phyloP scores from a whole-genome alignment of 2,113 vertebrate species.

The Chamaetylas fuelleborni region DNA sequence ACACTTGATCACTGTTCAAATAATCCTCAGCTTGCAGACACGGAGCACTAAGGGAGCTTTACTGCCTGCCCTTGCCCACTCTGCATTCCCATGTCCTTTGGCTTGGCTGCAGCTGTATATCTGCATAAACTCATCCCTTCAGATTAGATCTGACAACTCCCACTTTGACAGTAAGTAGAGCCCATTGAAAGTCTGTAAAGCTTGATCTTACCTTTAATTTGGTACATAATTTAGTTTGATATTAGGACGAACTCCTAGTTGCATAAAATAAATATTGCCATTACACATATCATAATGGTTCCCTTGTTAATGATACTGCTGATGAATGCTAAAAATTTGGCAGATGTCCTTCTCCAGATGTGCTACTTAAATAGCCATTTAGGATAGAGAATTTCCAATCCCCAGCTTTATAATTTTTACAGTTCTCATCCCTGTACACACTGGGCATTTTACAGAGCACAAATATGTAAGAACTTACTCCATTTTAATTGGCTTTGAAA shows the following conservation, averaged over 20 bases:
- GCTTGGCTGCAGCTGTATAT: neutral
- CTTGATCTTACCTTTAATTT: neutral
- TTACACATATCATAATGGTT: neutral
- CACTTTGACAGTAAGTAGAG: neutral
- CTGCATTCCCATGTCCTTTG: neutral
- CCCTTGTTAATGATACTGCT: neutral
- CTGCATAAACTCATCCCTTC: neutral
- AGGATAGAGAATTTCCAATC: neutral
- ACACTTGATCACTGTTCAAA: constrained; percentile 24
- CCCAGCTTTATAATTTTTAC: neutral
- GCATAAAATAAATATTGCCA: constrained; percentile 4
- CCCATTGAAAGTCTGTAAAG: neutral
- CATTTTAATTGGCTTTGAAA: neutral
- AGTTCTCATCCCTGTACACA: neutral
- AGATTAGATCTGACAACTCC: neutral
- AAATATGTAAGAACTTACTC: neutral
- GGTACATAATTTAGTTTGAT: neutral
- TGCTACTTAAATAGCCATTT: constrained; percentile 9
- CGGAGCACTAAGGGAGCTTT: neutral
- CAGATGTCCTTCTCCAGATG: constrained; percentile 38
- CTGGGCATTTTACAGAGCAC: neutral
- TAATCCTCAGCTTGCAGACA: neutral
- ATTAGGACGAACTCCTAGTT: neutral
- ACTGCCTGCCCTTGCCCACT: neutral
- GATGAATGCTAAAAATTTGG: neutral